Conservation (phyloP, 1,140 invertebrate genomes). For the Pteromalus puparum region DNA sequence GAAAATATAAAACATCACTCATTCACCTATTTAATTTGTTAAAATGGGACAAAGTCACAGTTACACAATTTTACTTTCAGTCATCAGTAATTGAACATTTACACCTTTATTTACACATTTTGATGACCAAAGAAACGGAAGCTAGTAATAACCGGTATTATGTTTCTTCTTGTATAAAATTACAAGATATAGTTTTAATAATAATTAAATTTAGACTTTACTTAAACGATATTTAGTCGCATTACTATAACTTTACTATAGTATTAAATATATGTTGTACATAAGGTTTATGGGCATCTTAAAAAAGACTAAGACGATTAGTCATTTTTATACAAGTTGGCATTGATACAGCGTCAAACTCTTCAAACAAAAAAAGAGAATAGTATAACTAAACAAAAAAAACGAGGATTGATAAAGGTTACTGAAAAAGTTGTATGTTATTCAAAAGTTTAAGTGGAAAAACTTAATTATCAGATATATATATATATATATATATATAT, state of each 20-base stretch:
- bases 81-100: conserved; percentile 59
- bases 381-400: not conserved
- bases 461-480: not conserved
- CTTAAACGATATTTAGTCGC: conserved; percentile 20
- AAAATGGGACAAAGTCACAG: conserved; percentile 24
- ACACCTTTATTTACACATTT: conserved; percentile 68
- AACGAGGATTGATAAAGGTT: not conserved
- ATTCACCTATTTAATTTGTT: conserved; percentile 39
- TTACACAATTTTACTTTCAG: conserved; percentile 14
- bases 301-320: not conserved
- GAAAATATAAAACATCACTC: conserved; percentile 44
- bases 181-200: conserved; percentile 38
- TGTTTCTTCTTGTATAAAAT: conserved; percentile 42
- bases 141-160: conserved; percentile 36
- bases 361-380: conserved; percentile 2
- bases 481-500: no score
- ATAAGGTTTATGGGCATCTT: conserved; percentile 44
- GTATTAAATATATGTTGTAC: conserved; percentile 45
- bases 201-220: conserved; percentile 33
- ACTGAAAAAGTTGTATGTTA: not conserved
- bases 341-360: not conserved
- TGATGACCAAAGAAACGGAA: conserved; percentile 52
- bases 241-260: conserved; percentile 32
- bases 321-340: conserved; percentile 37
- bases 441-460: not conserved